Conservation (phyloP, 2,797 vertebrate genomes). For the Sebastolobus alascanus region DNA sequence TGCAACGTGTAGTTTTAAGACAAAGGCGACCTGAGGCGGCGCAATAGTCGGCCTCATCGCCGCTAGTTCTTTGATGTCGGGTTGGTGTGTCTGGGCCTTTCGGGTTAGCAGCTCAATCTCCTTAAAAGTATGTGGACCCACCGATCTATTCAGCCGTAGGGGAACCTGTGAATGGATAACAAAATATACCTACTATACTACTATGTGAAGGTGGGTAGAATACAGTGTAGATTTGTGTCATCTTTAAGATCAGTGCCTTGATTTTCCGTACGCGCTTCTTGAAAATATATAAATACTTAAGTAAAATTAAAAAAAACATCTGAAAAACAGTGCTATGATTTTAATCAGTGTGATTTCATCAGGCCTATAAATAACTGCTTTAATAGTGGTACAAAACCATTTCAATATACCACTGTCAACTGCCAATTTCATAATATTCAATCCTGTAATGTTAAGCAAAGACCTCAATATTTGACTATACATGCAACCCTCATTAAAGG, state of each 20-base stretch:
- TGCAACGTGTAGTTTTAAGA: too few relatives aligned
- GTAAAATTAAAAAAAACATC: background rate
- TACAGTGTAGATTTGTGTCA: background rate
- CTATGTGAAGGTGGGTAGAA: background rate
- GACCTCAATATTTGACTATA: slow-evolving; percentile 13
- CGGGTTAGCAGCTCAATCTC: slow-evolving; percentile 30
- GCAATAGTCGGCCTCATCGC: too few relatives aligned
- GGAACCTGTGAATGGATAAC: background rate
- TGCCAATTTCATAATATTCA: slow-evolving; percentile 11
- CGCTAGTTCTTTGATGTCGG: too few relatives aligned
- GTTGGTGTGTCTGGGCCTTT: too few relatives aligned
- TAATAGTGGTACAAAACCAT: slow-evolving; percentile 16
- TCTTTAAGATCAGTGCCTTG: slow-evolving; percentile 40
- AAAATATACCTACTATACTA: background rate
- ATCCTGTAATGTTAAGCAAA: slow-evolving; percentile 20
- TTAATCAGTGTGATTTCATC: slow-evolving; percentile 19
- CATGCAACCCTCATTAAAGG: slow-evolving; percentile 44
- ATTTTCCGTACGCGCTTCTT: slow-evolving; percentile 13
- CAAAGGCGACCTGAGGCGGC: rapidly evolving
- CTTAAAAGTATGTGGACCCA: background rate
- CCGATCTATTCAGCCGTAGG: background rate
- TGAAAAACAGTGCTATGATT: slow-evolving; percentile 20
- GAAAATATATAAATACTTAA: slow-evolving; percentile 49
- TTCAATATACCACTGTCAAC: background rate
- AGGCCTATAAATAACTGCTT: background rate